Conservation (phyloP, 2,888 invertebrate species). For the Brenthis daphne region DNA sequence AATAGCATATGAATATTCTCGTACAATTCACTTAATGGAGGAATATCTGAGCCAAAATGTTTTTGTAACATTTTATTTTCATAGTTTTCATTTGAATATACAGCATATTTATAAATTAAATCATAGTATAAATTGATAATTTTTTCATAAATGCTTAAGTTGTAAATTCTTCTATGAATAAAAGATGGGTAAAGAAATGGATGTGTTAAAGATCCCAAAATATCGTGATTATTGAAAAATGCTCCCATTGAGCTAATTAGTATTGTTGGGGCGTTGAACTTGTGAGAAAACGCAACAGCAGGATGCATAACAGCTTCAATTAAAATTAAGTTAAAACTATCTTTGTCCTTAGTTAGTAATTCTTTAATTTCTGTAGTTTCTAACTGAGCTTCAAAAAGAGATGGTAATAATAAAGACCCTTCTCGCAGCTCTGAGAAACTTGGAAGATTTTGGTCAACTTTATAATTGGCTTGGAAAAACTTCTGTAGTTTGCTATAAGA, state of each 20-base stretch:
- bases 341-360: conserved; percentile 30
- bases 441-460: conserved; percentile 13
- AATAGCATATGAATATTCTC: conserved; percentile 61
- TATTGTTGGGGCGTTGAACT: conserved; percentile 49
- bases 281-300: conserved; percentile 43
- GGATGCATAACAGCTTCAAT: conserved; percentile 45
- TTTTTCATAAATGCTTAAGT: conserved; percentile 49
- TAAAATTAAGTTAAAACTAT: conserved; percentile 50
- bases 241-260: conserved; percentile 49
- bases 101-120: conserved; percentile 29
- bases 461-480: conserved; percentile 16
- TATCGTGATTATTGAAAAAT: conserved; percentile 26
- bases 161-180: conserved; percentile 25
- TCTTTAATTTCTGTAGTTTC: conserved; percentile 36
- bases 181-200: conserved; percentile 41
- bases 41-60: conserved; percentile 48
- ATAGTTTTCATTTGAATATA: conserved; percentile 11
- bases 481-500: conserved; percentile 41
- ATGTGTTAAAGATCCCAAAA: conserved; percentile 45
- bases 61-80: conserved; percentile 43
- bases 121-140: conserved; percentile 41
- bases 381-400: conserved; percentile 41
- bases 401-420: conserved; percentile 11
- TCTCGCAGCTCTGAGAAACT: conserved; percentile 16
- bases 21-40: conserved; percentile 44